These are phyloP conservation scores for Clusia tigrina DNA, from an alignment of 2,888 invertebrate genomes.

Conservation along the genomic window DNA sequence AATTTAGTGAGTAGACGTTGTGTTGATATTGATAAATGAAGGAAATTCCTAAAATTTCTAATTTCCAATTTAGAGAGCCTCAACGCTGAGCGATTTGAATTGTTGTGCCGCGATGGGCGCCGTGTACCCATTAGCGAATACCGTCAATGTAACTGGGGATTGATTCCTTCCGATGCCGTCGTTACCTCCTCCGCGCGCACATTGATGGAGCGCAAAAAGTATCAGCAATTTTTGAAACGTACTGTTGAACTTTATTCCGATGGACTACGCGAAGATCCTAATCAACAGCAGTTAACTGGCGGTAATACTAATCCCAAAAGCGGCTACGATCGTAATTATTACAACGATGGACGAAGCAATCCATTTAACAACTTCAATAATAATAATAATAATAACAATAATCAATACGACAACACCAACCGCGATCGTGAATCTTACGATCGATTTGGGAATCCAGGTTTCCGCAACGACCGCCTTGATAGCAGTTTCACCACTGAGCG, in stretches of 20 bases:
- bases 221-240: constrained; percentile 73
- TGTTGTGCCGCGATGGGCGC: constrained; percentile 82
- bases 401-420: constrained; percentile 37
- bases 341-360: constrained; percentile 43
- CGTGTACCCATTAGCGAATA: constrained; percentile 75
- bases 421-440: constrained; percentile 43
- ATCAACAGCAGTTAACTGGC: constrained; percentile 35
- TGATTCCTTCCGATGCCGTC: constrained; percentile 82
- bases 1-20: constrained; percentile 66
- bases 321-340: constrained; percentile 44
- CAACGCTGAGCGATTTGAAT: constrained; percentile 75
- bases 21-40: not conserved
- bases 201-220: constrained; percentile 64
- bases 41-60: constrained; percentile 19
- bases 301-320: constrained; percentile 29
- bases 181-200: constrained; percentile 83
- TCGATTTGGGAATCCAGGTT: constrained; percentile 39
- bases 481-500: constrained; percentile 55
- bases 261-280: constrained; percentile 42
- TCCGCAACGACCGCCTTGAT: constrained; percentile 55
- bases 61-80: constrained; percentile 67
- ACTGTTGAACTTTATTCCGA: constrained; percentile 69
- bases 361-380: constrained; percentile 37
- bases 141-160: constrained; percentile 84
- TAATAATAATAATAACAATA: constrained; percentile 30